Percentiles rank a stretch among this genome's conserved stretches.
Evolutionary conservation across 2,113 vertebrate species (phyloP).

Genomic region (Datnioides undecimradiatus): DNA sequence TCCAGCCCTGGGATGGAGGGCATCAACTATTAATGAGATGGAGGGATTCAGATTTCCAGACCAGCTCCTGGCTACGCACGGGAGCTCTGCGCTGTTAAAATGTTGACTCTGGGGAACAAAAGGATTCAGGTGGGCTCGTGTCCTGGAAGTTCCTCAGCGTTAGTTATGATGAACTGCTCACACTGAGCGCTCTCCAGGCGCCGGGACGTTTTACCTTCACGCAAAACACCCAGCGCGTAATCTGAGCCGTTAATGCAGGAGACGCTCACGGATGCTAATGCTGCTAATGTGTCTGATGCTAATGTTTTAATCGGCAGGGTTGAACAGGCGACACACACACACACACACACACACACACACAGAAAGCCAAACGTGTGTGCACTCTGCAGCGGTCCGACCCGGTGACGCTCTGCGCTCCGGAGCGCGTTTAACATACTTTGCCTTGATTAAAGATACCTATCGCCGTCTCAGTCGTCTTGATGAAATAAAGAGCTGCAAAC

Average conservation of each 20-base stretch:
- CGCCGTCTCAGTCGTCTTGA: slow-evolving; percentile 31
- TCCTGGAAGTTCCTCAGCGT: slow-evolving; percentile 59
- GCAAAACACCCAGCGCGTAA: not conserved
- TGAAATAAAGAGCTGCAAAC: slow-evolving; percentile 45
- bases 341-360: not conserved
- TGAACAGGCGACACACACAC: slow-evolving; percentile 1
- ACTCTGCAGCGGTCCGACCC: slow-evolving; percentile 17
- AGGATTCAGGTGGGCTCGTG: slow-evolving; percentile 59
- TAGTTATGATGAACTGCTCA: slow-evolving; percentile 54
- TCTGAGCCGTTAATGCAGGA: no score
- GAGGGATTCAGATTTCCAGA: slow-evolving; percentile 78
- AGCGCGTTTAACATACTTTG: slow-evolving; percentile 32
- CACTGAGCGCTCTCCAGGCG: slow-evolving; percentile 26
- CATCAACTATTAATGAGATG: slow-evolving; percentile 82
- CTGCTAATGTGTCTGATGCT: no score
- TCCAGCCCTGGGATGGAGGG: slow-evolving; percentile 68
- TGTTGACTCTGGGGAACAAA: slow-evolving; percentile 73
- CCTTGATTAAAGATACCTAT: slow-evolving; percentile 68
- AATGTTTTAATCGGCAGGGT: slow-evolving; percentile 1
- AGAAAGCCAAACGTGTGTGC: slow-evolving; percentile 10
- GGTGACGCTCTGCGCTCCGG: slow-evolving; percentile 19
- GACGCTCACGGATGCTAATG: no score
- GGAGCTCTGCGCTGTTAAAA: slow-evolving; percentile 66
- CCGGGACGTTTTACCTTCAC: slow-evolving; percentile 29
- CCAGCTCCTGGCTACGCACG: slow-evolving; percentile 70